Evolutionary conservation across 2,888 invertebrate species (phyloP), one percentile per base, ranked within the genome.

Genomic region (Drosophila tripunctata): DNA sequence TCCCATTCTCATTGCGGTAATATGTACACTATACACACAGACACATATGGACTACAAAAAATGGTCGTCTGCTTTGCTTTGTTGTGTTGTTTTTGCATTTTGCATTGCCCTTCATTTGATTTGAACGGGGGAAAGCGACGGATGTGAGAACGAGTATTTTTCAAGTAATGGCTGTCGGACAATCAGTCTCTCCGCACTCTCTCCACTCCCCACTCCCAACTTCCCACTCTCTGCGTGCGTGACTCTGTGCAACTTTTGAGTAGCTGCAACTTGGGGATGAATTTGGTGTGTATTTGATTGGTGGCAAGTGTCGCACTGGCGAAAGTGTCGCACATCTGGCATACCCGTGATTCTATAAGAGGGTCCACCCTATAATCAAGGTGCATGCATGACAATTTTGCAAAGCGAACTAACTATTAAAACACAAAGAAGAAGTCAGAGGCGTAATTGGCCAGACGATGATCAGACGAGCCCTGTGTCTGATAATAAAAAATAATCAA

Each of bases 401-500:
- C 31, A 47, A 36, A 67, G n/a, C n/a, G n/a, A n/a, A 41, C 54
- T 38, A 47, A 24, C 36, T 52, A 70, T 70, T 62, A 40, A 38
- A 58, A 43, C 17, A 14, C 41, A 33, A 12, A 33, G 33, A 41
- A 43, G 14, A 36, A 47, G 12, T 22, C n/a, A 33, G 8, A 51
- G 31, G 40, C 45, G 27, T 67, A 52, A 60, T 56, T 38, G 47
- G n/a, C 36, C 52, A 40, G 38, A 19, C 14, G 27, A 57, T 52
- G n/a, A 10, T 3, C 27, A 27, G 27, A 27, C 10, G 50, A 41
- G 50, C 69, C 70, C 38, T 61, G 35, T 47, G 38, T 6, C 64
- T 36, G 67, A 83, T 79, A 77, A 71, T 80, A 57, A 38, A 73
- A 85, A 68, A 85, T 80, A 80, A 80, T 80, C 86, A 76, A 86